Base-by-base conservation (phyloP, 1,140 invertebrate species). In the Drosophila kikkawai region DNA sequence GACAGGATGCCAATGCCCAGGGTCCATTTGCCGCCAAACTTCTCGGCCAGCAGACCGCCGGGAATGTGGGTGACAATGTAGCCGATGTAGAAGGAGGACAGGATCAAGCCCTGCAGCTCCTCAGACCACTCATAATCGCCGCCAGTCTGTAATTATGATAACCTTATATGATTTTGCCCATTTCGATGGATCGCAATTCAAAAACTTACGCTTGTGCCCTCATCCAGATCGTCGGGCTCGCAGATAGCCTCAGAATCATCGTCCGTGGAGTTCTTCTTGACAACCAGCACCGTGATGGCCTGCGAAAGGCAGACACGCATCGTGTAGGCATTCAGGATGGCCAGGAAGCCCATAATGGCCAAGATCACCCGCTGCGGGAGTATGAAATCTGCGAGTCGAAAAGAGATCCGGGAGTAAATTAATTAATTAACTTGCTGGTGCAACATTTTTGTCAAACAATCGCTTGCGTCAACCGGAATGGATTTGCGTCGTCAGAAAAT, bases 221-320 rank as follows among this genome's bases (percentile, higher is more conserved):
- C 17, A 42, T 90, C 85, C 57, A 92, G 50, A 55, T 78, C 69
- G 51, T 92, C 91, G 12, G 91, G 39, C 0, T 53, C 41, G 69
- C 91, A 92, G 1, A 91, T 81, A 8, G 85, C 91, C 0, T 39
- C 7, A 22, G 60, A 44, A 0, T 58, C 64, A 8, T 68, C 61
- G 1, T 73, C 73, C 47, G 91, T 71, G 7, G 37, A 29, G 39
- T 93, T 92, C 45, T 59, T 80, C 32, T 91, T 91, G 0, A 91
- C 8, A 2, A 95, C 96, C 96, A 99, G 98, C 83, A 97, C 96
- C 13, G 98, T 98, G 77, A 99, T 98, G 6, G 97, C 97, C 32
- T 98, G 95, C 75, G 97, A 98, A 7, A 99, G 94, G 80, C 96
- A 97, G 2, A 97, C 96, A 32, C 98, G 94, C 96, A 98, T 97